Evolutionary conservation across 2,113 vertebrate genomes (phyloP), one percentile per base, ranked within the genome.

Genomic region (Rhea americana): DNA sequence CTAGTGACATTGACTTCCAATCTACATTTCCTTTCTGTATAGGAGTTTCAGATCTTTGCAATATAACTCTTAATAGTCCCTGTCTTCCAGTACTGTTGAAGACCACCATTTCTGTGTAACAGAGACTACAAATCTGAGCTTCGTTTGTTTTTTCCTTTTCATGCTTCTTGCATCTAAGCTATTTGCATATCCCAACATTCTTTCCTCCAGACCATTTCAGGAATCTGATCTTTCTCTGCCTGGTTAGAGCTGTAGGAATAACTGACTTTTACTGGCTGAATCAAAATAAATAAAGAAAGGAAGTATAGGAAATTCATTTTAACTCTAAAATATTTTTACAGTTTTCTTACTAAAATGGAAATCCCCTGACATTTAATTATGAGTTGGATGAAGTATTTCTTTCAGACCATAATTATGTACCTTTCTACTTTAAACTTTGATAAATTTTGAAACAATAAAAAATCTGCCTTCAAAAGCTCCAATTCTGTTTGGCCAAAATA

Each of bases 151-250:
- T 35, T 72, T 53, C 16, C 11, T 21, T 72, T 50, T 55, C 50
- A 35, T 73, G 21, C 19, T 73, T 51, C 35, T 37, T 55, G 35
- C 47, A 71, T 71, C n/a, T 14, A 28, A 26, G 25, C 25, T 19
- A 41, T 20, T 12, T 28, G 35, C 25, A 28, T 5, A 55, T 53
- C 35, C 26, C 35, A 72, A 35, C 67, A 51, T 50, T 71, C 51
- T 70, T 71, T 58, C n/a, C 68, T 51, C 68, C 24, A 26, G 45
- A 24, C 16, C 26, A 85, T 55, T 56, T 93, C 22, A 65, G 19
- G 24, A 89, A 51, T 65, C 48, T 82, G 48, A 65, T 20, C 85
- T 71, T 89, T 89, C 32, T 83, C 35, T 35, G 12, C 84, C 82
- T 73, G 4, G 7, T 22, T 76, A 32, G 37, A 85, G 22, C 14